Evolutionary conservation across 2,113 vertebrate genomes (phyloP).

Genomic region (Podarcis raffonei): DNA sequence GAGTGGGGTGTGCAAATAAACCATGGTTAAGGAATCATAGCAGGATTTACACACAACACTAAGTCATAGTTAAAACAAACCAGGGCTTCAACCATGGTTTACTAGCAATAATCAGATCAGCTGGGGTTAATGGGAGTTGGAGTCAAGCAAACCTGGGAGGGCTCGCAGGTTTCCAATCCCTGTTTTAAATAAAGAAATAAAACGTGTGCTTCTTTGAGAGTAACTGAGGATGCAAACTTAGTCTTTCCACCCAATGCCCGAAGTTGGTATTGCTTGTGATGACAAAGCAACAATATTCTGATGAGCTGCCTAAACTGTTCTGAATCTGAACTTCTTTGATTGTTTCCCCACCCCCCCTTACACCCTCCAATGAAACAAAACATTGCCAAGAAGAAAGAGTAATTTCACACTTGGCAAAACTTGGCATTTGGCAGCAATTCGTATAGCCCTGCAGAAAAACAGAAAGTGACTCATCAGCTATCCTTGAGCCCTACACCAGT

Average conservation of each 20-base stretch:
- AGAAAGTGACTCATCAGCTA: constrained; percentile 22
- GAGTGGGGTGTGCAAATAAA: no score
- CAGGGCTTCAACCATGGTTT: no score
- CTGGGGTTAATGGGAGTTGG: no score
- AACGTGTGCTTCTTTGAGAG: not conserved
- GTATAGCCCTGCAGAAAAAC: constrained; percentile 21
- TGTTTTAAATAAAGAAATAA: not conserved
- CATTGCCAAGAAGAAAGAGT: constrained; percentile 64
- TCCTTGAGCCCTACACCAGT: constrained; percentile 35
- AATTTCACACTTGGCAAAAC: constrained; percentile 68
- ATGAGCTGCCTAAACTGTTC: constrained; percentile 30
- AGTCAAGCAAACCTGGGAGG: no score
- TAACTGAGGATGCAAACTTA: not conserved
- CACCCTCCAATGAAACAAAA: constrained; percentile 47
- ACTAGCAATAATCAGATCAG: no score
- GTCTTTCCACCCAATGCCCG: not conserved
- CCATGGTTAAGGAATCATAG: no score
- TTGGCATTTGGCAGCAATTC: constrained; percentile 46
- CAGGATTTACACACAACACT: no score
- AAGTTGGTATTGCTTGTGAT: not conserved
- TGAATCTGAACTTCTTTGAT: constrained; percentile 40
- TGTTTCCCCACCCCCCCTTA: constrained; percentile 37
- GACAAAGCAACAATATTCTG: constrained; percentile 55
- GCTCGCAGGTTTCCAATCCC: no score
- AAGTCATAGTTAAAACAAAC: no score